Conservation (phyloP, 2,113 vertebrate genomes). For the Heliornis fulica region DNA sequence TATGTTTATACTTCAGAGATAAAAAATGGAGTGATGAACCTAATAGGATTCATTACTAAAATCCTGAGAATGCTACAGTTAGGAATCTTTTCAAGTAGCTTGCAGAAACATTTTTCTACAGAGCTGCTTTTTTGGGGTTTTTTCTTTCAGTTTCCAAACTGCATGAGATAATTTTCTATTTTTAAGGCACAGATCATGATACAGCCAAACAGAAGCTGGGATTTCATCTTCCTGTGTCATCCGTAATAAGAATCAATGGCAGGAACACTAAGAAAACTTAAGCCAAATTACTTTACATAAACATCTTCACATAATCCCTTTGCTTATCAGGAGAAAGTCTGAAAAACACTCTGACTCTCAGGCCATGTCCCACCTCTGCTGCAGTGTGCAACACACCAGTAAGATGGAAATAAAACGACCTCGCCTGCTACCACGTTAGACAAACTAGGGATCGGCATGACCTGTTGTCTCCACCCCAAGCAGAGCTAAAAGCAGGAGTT, state of each 20-base stretch:
- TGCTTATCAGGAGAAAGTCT: not conserved
- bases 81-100: not conserved
- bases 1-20: not conserved
- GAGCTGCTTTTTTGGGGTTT: not conserved
- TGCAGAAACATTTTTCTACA: not conserved
- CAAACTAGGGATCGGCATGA: not conserved
- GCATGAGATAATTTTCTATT: not conserved
- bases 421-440: not conserved
- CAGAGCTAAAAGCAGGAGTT: not conserved
- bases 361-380: not conserved
- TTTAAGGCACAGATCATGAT: not conserved
- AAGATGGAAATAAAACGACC: not conserved
- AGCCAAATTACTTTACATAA: not conserved
- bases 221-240: not conserved
- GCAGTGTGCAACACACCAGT: not conserved
- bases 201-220: not conserved
- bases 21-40: not conserved
- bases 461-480: not conserved
- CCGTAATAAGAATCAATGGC: not conserved
- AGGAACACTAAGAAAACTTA: not conserved
- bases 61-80: not conserved
- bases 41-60: not conserved
- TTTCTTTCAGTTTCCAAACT: not conserved
- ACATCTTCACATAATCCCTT: not conserved
- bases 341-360: not conserved